Base-by-base conservation (phyloP, 2,113 vertebrate species). In the Sakesphorus luctuosus region DNA sequence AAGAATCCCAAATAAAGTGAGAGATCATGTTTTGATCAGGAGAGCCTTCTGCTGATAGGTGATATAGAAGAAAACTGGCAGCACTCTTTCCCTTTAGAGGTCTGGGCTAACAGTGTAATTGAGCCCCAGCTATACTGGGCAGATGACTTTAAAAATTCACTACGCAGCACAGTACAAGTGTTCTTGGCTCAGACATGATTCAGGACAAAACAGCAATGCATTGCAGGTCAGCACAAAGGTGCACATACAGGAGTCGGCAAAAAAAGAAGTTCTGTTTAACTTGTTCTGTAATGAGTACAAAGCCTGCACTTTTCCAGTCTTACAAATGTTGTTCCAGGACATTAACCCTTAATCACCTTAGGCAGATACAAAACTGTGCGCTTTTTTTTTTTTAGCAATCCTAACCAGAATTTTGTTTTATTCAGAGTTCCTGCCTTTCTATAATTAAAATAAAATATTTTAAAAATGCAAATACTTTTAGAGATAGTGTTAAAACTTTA, bases 121-220 rank as follows among this genome's bases (percentile, higher is more conserved):
- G 68, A 93, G 47, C 75, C 24, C 5, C 80, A 87, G 44, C 46
- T 90, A 68, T 20, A 47, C 33, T 17, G 38, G 47, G 44, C 44
- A 71, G 18, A 28, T 1, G 1, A 87, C 61, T 78, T 86, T 61
- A 96, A 89, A 95, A 91, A 84, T 89, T 72, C 83, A 92, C 85
- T 78, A 76, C 5, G 6, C 52, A 87, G 86, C 68, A 94, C 66
- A 94, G 36, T 55, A 71, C 61, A 82, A 87, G 36, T 67, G 53
- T 61, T 92, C 47, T 75, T 89, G 61, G 73, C 72, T 87, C 38
- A 25, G 13, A 67, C 38, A n/a, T 5, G 18, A 74, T 52, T 53
- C 75, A 86, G 68, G 59, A 67, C 61, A 74, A 89, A 93, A 40
- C 56, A 75, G 46, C 69, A 94, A 36, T 1, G 0, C 38, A 18